Conservation (phyloP, 1,140 invertebrate species). For the Sipha flava region DNA sequence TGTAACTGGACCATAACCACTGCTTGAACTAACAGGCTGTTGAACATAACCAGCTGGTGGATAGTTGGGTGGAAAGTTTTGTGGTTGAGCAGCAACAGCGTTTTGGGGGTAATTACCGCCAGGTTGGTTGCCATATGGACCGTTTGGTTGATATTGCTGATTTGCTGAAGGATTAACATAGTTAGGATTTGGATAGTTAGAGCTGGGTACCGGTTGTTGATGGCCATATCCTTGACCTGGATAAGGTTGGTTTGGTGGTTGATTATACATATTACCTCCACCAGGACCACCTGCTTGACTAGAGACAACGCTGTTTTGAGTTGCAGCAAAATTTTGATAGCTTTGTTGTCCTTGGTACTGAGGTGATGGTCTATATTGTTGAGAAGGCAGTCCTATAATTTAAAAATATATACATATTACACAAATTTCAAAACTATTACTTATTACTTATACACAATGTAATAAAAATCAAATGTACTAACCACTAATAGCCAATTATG, state of each 20-base stretch:
- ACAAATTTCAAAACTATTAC: too few relatives aligned
- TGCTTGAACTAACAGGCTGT: conserved; percentile 23
- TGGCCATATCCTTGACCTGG: conserved; percentile 9
- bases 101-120: conserved; percentile 10
- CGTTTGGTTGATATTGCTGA: conserved; percentile 7
- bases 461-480: too few relatives aligned
- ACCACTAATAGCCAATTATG: too few relatives aligned
- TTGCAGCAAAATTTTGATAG: conserved; percentile 11
- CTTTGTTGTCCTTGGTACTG: conserved; percentile 8
- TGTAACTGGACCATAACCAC: background rate
- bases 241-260: conserved; percentile 11
- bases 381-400: conserved; percentile 8
- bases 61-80: conserved; percentile 6
- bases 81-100: background rate
- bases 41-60: conserved; percentile 16
- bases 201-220: conserved; percentile 1
- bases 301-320: background rate
- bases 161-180: background rate
- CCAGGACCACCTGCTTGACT: background rate
- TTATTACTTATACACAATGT: too few relatives aligned
- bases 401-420: too few relatives aligned
- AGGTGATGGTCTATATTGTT: conserved; percentile 14
- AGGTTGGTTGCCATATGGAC: conserved; percentile 6
- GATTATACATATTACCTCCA: background rate
- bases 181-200: conserved; percentile 5